Base-by-base conservation (phyloP, 2,888 invertebrate genomes). In the Zhengitettix transpicula region DNA sequence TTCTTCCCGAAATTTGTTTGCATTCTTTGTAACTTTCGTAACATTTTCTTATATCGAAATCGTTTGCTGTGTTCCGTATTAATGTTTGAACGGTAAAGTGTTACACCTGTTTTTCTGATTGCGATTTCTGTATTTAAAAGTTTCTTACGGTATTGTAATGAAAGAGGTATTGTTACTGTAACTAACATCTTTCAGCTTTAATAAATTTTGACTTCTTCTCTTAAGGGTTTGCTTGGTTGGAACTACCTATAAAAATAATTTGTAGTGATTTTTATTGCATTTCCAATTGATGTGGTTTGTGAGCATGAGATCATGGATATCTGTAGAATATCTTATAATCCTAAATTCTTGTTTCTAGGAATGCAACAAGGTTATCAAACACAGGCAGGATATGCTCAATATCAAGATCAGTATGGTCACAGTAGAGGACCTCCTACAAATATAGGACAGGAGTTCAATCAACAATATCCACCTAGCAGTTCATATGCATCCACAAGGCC, bases 361-460 rank as follows among this genome's bases (percentile, higher is more conserved):
- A 74, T 75, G 70, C 75, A 74, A 67, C 67, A 65, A 42, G 70
- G 69, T 55, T 70, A 71, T 63, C 70, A 69, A 64, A 67, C 67
- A 44, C 69, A 69, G 59, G 73, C 75, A 58, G 72, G 73, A 62
- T 73, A 75, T 62, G 74, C 74, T 63, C 76, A 76, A 65, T 76
- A 74, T 64, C 76, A 75, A 61, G 70, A 73, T 28, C 74, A 74
- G 65, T 73, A 75, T 64, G 75, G 75, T 65, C 76, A 76, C 62
- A 71, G 72, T 59, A 71, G 68, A 57, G 65, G 73, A 60, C 72
- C 74, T 12, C 73, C 73, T 64, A 70, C 68, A 58, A 68, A 68
- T 58, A 65, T 72, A 65, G 67, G 69, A 42, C 75, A 74, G 61
- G 75, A 75, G 63, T 75, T 75, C 64, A 74, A 71, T 66, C 76